phyloP scores from a whole-genome alignment of 2,888 invertebrate species.

The Argyresthia goedartella region DNA sequence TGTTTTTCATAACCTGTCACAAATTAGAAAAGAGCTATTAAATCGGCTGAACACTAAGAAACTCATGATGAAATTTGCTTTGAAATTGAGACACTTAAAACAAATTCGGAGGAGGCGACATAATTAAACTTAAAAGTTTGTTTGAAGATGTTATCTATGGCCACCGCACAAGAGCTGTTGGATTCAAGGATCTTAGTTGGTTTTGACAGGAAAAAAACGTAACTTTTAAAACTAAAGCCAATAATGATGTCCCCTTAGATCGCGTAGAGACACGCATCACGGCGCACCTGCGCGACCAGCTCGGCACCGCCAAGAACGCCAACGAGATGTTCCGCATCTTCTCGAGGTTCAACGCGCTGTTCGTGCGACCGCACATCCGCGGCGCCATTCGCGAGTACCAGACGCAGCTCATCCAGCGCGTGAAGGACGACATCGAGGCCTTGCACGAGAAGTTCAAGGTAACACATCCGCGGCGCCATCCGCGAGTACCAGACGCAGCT shows the following conservation, averaged over 20 bases:
- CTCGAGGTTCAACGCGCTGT: slow-evolving; percentile 98
- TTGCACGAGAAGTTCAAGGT: slow-evolving; percentile 99
- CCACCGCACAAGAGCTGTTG: too few relatives aligned
- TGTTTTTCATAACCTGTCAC: too few relatives aligned
- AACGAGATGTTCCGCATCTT: slow-evolving; percentile 99
- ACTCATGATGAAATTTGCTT: too few relatives aligned
- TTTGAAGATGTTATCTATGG: too few relatives aligned
- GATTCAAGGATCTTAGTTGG: too few relatives aligned
- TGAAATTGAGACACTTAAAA: too few relatives aligned
- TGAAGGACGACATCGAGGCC: slow-evolving; percentile 98
- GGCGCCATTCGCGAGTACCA: slow-evolving; percentile 99
- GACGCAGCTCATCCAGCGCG: slow-evolving; percentile 97
- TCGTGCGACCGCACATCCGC: slow-evolving; percentile 98
- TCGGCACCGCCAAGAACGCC: slow-evolving; percentile 98
- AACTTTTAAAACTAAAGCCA: too few relatives aligned
- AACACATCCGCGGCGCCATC: slow-evolving; percentile 57
- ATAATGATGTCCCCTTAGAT: slow-evolving; percentile 50
- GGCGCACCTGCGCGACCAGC: slow-evolving; percentile 95
- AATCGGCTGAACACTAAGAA: too few relatives aligned
- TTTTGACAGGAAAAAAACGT: too few relatives aligned
- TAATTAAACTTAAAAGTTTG: too few relatives aligned
- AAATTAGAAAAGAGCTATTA: too few relatives aligned
- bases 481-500: slow-evolving; percentile 99
- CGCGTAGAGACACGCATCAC: slow-evolving; percentile 98
- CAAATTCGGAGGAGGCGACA: too few relatives aligned